Conservation (phyloP, 2,797 vertebrate species). For the Parauchenoglanis punctatus region DNA sequence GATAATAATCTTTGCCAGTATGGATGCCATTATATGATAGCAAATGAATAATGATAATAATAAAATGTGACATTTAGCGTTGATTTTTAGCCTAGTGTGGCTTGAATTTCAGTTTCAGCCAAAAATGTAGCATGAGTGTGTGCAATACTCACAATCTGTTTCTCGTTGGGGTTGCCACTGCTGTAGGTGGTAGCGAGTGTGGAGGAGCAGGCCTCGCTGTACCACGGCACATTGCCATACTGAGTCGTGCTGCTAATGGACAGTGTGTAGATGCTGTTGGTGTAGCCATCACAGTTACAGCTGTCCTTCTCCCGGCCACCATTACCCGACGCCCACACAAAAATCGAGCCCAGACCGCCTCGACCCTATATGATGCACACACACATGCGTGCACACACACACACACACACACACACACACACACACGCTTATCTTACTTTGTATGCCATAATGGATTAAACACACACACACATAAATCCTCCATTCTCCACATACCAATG, state of each 20-base stretch:
- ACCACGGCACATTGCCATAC: slow-evolving; percentile 93
- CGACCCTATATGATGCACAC: slow-evolving; percentile 79
- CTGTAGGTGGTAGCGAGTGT: slow-evolving; percentile 96
- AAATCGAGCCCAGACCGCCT: slow-evolving; percentile 90
- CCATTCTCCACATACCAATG: not conserved
- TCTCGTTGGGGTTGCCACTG: slow-evolving; percentile 93
- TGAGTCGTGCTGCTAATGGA: slow-evolving; percentile 98
- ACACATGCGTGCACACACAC: not conserved
- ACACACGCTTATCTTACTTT: not conserved
- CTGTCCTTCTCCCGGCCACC: slow-evolving; percentile 94
- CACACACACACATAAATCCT: not conserved
- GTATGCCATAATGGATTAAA: not conserved
- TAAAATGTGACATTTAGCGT: not conserved
- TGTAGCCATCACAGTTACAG: slow-evolving; percentile 98
- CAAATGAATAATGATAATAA: not conserved
- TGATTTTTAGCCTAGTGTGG: not conserved
- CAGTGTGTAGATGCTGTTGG: slow-evolving; percentile 97
- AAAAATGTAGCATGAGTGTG: not conserved
- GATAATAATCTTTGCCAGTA: not conserved
- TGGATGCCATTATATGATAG: not conserved
- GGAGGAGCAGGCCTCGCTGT: slow-evolving; percentile 98
- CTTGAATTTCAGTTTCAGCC: not conserved
- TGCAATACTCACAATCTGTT: slow-evolving; percentile 89
- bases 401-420: slow-evolving; percentile 1
- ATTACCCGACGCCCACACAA: slow-evolving; percentile 96